Percentiles rank a stretch among this genome's conserved stretches.
Conservation (phyloP, 2,797 vertebrate genomes). For the Halcyon leucocephala region DNA sequence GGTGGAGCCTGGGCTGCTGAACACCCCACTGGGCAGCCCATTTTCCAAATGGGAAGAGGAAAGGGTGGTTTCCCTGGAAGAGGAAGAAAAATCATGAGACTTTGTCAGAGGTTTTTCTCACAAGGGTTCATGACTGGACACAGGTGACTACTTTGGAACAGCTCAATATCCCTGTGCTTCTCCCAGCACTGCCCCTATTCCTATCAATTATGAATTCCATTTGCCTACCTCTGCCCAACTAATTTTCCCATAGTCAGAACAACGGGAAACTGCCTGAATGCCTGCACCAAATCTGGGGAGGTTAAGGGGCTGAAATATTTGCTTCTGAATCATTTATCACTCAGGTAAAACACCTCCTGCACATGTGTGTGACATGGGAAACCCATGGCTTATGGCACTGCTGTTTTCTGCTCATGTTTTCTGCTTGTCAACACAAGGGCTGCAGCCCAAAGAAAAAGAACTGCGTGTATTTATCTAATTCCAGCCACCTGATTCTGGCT, state of each 20-base stretch:
- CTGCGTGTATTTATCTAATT: neutral
- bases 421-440: neutral
- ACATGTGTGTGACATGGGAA: fast-evolving
- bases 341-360: neutral
- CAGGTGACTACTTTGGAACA: neutral
- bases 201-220: neutral
- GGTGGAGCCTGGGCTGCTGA: slow-evolving; percentile 66
- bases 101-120: neutral
- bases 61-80: slow-evolving; percentile 65
- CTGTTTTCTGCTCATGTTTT: neutral
- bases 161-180: fast-evolving
- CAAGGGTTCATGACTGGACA: neutral
- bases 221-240: neutral
- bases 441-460: neutral
- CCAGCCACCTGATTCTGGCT: neutral
- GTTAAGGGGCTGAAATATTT: neutral
- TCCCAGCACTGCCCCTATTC: neutral
- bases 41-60: slow-evolving; percentile 54
- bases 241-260: neutral
- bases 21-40: slow-evolving; percentile 66
- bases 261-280: neutral
- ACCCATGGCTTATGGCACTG: neutral
- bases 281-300: neutral
- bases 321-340: neutral
- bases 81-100: neutral